A percentile compares a stretch with the other conserved stretches of the same genome.
phyloP scores from a whole-genome alignment of 2,797 vertebrate genomes.

The Hyperoplus immaculatus region DNA sequence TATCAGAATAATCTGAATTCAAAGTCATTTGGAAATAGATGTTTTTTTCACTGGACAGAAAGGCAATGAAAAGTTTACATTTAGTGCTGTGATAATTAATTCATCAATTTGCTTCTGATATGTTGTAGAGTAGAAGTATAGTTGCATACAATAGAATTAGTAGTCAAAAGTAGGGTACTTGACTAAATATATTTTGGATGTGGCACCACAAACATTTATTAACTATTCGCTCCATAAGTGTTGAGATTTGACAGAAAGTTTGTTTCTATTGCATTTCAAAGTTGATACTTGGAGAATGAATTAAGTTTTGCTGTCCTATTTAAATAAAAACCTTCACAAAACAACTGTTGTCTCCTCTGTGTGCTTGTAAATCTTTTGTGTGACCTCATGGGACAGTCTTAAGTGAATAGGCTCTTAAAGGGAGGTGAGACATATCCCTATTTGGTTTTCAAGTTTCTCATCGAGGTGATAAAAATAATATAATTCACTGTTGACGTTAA shows the following conservation, averaged over 20 bases:
- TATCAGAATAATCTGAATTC: too few relatives aligned
- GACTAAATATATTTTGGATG: too few relatives aligned
- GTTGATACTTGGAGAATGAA: background rate
- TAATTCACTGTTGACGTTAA: background rate
- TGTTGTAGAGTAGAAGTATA: too few relatives aligned
- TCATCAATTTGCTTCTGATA: too few relatives aligned
- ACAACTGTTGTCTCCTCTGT: background rate
- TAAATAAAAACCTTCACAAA: background rate
- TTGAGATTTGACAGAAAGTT: background rate
- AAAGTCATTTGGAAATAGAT: too few relatives aligned
- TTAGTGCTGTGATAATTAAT: too few relatives aligned
- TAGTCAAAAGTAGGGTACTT: too few relatives aligned
- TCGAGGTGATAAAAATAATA: conserved; percentile 37
- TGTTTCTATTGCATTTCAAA: background rate
- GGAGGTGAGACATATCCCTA: background rate
- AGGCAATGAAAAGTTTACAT: too few relatives aligned
- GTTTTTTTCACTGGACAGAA: background rate
- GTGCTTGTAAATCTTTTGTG: conserved; percentile 18
- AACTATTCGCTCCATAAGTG: background rate
- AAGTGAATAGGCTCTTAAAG: conserved; percentile 18
- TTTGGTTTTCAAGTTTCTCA: conserved; percentile 58
- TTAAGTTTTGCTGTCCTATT: background rate
- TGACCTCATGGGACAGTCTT: conserved; percentile 23
- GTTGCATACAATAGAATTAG: too few relatives aligned
- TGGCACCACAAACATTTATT: background rate